phyloP scores from a whole-genome alignment of 30 jellyfish, hydroid and myxozoan genomes.

The Aurelia sp. region DNA sequence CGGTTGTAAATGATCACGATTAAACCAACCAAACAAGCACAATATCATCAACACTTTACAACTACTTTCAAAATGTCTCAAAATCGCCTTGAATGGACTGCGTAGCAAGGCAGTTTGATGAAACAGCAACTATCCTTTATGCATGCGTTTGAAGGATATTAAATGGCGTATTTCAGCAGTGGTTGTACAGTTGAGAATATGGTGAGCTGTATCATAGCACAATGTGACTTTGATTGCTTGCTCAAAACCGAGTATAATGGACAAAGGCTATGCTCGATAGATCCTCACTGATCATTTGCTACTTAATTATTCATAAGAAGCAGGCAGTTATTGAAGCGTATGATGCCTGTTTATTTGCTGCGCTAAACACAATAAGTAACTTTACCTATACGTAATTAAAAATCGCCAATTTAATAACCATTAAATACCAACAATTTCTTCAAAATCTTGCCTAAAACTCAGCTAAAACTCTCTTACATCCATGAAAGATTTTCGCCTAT shows the following conservation, averaged over 20 bases:
- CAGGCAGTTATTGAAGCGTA: conserved; percentile 85
- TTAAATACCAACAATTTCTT: no score
- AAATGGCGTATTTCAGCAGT: no score
- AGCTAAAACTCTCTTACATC: no score
- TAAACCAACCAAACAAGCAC: not conserved
- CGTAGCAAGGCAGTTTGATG: no score
- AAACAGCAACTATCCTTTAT: no score
- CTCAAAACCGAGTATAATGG: conserved; percentile 62
- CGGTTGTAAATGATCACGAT: conserved; percentile 5
- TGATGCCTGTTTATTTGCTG: conserved; percentile 14
- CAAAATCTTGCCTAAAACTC: no score
- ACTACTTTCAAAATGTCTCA: conserved; percentile 26
- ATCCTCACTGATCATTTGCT: conserved; percentile 64
- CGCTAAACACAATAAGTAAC: conserved; percentile 30
- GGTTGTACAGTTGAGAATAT: no score
- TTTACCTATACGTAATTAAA: no score
- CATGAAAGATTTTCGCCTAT: no score
- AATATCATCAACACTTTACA: conserved; percentile 3
- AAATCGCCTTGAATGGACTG: not conserved
- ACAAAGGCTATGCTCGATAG: conserved; percentile 77
- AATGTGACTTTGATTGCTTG: conserved; percentile 60
- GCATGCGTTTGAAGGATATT: no score
- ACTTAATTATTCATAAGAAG: conserved; percentile 69
- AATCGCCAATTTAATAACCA: no score
- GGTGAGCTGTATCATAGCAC: no score